Base-by-base conservation (phyloP, 2,113 vertebrate genomes). In the Atrichornis clamosus region DNA sequence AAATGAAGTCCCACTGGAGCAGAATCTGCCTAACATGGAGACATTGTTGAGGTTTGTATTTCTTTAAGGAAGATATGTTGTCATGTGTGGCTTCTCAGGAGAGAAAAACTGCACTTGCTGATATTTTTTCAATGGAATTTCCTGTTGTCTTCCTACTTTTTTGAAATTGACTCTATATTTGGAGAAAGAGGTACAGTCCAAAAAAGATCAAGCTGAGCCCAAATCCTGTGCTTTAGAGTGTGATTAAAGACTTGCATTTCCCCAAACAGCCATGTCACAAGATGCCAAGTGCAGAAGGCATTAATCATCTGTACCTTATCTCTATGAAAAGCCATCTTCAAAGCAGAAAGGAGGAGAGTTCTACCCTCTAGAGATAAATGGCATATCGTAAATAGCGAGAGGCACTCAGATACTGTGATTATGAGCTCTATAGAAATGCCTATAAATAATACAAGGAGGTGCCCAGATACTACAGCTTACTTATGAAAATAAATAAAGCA, bases 361-460 rank as follows among this genome's bases (percentile, higher is more conserved):
- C 52, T 94, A 87, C 69, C 80, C 96, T 96, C 79, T 50, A 60
- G 93, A 93, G 88, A 96, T 90, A 93, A 94, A 96, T 95, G 88
- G 73, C 93, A 75, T 64, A 62, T 95, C 65, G 2, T 96, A 96
- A 97, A 95, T 95, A 95, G 90, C 11, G n/a, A 32, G 52, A 92
- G 82, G 75, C 88, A 89, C 91, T 96, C 77, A 42, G 87, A 96
- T 95, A 90, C 94, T 86, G 84, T 93, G 89, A 95, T 95, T 91
- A 94, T 97, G 87, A 96, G 84, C 93, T 95, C 87, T 87, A 95
- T 95, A 92, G 96, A 96, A 97, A 93, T 87, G 70, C 72, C 86
- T 87, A 87, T 96, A 97, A 94, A 97, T 97, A 95, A 95, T 84
- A 73, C n/a, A 13, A 74, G 79, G 93, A 94, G 92, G 86, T 94